Conservation (phyloP, 2,888 invertebrate species). For the Octonoba sinensis region DNA sequence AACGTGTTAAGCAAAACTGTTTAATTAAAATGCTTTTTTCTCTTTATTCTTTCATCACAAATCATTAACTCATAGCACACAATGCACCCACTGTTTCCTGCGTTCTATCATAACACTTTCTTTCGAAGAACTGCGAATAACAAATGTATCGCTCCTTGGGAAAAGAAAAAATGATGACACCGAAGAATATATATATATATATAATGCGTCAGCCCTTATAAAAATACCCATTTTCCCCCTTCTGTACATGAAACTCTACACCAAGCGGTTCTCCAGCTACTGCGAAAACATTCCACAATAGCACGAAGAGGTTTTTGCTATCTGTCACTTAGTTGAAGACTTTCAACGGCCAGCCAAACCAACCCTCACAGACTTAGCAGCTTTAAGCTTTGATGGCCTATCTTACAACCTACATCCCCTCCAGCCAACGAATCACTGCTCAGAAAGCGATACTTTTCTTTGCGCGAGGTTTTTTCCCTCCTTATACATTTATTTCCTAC, state of each 20-base stretch:
- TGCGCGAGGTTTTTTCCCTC: slow-evolving; percentile 28
- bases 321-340: slow-evolving; percentile 46
- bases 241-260: no score
- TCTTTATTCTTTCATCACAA: no score
- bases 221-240: no score
- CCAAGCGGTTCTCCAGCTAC: no score
- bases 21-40: no score
- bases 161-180: no score
- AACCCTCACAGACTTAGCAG: slow-evolving; percentile 25
- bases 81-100: no score
- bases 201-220: no score
- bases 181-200: no score
- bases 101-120: no score
- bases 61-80: no score
- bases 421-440: slow-evolving; percentile 42
- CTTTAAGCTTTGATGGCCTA: slow-evolving; percentile 42
- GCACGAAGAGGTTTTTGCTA: slow-evolving; percentile 38
- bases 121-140: not conserved
- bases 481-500: slow-evolving; percentile 40
- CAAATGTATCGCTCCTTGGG: slow-evolving; percentile 8
- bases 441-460: slow-evolving; percentile 30
- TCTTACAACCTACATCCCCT: slow-evolving; percentile 33
- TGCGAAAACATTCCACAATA: slow-evolving; percentile 35
- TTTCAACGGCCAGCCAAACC: slow-evolving; percentile 41
- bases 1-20: no score